These are phyloP conservation scores for Pseudochirops cupreus DNA, from an alignment of 2,797 vertebrate genomes.

Conservation along the genomic window DNA sequence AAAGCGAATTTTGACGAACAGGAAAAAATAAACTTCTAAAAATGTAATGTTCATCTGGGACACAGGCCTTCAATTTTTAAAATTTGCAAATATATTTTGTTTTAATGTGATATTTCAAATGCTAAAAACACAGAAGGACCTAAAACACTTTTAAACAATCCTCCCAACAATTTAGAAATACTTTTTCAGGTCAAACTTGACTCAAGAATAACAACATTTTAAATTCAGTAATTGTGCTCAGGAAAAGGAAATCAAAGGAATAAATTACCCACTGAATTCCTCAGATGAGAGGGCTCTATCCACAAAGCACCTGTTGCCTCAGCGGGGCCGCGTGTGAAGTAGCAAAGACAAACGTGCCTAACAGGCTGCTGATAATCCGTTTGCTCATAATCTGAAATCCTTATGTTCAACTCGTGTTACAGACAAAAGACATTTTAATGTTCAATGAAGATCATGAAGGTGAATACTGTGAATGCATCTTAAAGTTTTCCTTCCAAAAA, in stretches of 20 bases:
- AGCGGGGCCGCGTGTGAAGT: not conserved
- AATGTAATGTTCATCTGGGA: slow-evolving; percentile 37
- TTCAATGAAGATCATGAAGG: not conserved
- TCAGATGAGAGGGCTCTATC: slow-evolving; percentile 20
- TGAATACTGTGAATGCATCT: not conserved
- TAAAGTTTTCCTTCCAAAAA: slow-evolving; percentile 25
- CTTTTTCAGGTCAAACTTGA: slow-evolving; percentile 60
- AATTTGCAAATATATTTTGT: slow-evolving; percentile 62
- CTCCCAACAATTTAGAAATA: slow-evolving; percentile 23
- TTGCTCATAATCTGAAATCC: slow-evolving; percentile 28
- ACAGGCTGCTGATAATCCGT: slow-evolving; percentile 14
- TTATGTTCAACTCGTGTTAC: slow-evolving; percentile 35
- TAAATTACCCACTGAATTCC: slow-evolving; percentile 2
- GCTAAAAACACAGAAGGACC: slow-evolving; percentile 58
- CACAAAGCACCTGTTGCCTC: slow-evolving; percentile 30
- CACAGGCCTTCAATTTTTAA: slow-evolving; percentile 55
- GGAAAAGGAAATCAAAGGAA: slow-evolving; percentile 29
- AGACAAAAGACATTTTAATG: slow-evolving; percentile 53
- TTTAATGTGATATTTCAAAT: slow-evolving; percentile 64
- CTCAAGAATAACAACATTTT: slow-evolving; percentile 47
- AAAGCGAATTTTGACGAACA: slow-evolving; percentile 57
- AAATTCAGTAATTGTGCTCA: slow-evolving; percentile 62
- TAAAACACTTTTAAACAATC: slow-evolving; percentile 37
- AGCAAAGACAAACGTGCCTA: slow-evolving; percentile 3
- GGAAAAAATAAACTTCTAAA: slow-evolving; percentile 53